Conservation (phyloP, 2,888 invertebrate species). For the Euzophera pinguis region DNA sequence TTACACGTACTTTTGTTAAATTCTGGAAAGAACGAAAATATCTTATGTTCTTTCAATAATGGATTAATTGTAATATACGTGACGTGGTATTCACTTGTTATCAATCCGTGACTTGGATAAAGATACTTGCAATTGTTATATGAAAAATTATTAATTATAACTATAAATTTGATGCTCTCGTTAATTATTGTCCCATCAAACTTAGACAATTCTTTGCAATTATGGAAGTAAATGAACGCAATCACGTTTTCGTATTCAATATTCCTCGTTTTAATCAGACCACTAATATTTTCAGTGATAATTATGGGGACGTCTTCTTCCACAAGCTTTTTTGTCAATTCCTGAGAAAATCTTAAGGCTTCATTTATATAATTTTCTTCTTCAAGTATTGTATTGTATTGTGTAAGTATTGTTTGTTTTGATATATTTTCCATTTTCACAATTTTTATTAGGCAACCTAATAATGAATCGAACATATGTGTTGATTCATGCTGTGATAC, state of each 20-base stretch:
- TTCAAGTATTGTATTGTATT: too few species aligned
- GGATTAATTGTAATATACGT: constrained; percentile 35
- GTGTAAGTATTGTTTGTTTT: background rate
- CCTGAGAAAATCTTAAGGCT: background rate
- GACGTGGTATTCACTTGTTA: constrained; percentile 33
- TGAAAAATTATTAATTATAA: constrained; percentile 28
- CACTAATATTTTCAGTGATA: background rate
- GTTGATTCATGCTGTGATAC: background rate
- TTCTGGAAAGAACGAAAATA: constrained; percentile 38
- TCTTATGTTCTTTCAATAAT: constrained; percentile 15
- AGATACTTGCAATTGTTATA: constrained; percentile 19
- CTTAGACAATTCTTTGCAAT: constrained; percentile 24
- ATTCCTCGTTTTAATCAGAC: background rate
- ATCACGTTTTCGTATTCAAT: background rate
- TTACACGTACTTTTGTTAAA: constrained; percentile 40
- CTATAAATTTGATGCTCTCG: constrained; percentile 33
- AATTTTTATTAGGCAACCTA: background rate
- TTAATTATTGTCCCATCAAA: constrained; percentile 25
- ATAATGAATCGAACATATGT: background rate
- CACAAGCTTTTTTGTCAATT: background rate
- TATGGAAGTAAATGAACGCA: constrained; percentile 26
- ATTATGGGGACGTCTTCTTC: background rate
- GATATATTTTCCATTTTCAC: background rate
- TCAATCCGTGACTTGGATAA: constrained; percentile 26
- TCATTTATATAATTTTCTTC: background rate